Base-by-base conservation (phyloP, 2,797 vertebrate species). In the Acrocephalus scirpaceus region DNA sequence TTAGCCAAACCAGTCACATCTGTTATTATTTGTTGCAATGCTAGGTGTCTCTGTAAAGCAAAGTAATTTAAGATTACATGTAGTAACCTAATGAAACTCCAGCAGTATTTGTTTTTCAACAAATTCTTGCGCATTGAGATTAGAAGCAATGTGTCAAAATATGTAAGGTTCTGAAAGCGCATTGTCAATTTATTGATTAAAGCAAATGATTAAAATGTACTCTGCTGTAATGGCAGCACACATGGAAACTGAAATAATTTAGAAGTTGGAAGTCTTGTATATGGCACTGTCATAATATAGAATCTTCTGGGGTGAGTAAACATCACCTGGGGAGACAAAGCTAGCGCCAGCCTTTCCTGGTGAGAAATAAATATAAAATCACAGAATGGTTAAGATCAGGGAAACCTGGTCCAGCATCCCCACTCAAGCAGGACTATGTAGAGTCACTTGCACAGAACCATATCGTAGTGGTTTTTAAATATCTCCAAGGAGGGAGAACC, bases 11-110 rank as follows among this genome's bases (percentile, higher is more conserved):
- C 72, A 54, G 66, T 29, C 90, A 85, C 81, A 87, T 90, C 56
- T 92, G 51, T 56, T 69, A 5, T 2, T 54, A 47, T 50, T 61
- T 42, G 5, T 57, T 16, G 2, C 54, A 80, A 67, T 72, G 48
- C 32, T 67, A 40, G 51, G 6, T 90, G 29, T 72, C 25, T 87
- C 34, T 57, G 34, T 58, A 62, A 60, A 80, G 61, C 20, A 82
- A 53, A 14, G 25, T 70, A 53, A 78, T 23, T 93, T 81, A 91
- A 92, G 79, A 45, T 88, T 71, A 95, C 94, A 86, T 90, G 47
- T 1, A 40, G 65, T 44, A 65, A 67, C 45, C 60, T 69, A 40
- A 76, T 34, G 69, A 84, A 86, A 56, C 67, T 91, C 71, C 74
- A 78, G 42, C 42, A 69, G 71, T 27, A 18, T 60, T 91, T 91